These are phyloP conservation scores for Helobdella robusta DNA, from an alignment of 2,888 invertebrate genomes.

Conservation along the genomic window DNA sequence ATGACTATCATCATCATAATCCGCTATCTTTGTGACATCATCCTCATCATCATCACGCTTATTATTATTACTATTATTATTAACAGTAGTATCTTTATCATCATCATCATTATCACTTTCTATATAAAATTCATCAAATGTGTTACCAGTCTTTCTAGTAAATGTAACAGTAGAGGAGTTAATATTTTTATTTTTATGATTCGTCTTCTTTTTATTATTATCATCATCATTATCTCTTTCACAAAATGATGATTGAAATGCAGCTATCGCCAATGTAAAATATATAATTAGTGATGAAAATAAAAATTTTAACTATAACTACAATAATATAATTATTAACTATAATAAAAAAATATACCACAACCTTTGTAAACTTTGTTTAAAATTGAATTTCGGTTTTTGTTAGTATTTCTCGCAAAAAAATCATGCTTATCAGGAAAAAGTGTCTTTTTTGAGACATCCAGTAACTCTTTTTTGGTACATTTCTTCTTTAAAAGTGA, in stretches of 20 bases:
- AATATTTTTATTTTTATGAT: not conserved
- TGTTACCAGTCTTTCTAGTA: not conserved
- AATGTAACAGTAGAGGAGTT: not conserved
- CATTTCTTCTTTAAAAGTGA: too few relatives aligned
- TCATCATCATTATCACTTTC: constrained; percentile 9
- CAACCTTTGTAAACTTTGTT: too few relatives aligned
- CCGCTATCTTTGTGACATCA: not conserved
- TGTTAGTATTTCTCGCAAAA: too few relatives aligned
- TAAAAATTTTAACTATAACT: constrained; percentile 4
- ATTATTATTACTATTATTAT: constrained; percentile 7
- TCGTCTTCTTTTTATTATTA: not conserved
- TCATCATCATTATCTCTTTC: not conserved
- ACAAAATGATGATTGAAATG: not conserved
- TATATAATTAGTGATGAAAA: not conserved
- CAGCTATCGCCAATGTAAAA: not conserved
- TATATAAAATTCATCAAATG: not conserved
- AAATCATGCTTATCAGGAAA: too few relatives aligned
- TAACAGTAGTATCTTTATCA: not conserved
- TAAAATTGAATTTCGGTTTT: too few relatives aligned
- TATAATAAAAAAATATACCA: not conserved
- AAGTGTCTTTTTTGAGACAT: too few relatives aligned
- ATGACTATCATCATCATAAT: constrained; percentile 19
- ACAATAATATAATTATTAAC: not conserved
- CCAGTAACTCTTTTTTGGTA: too few relatives aligned
- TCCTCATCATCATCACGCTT: not conserved